Base-by-base conservation (phyloP, 2,113 vertebrate species). In the Sander lucioperca region DNA sequence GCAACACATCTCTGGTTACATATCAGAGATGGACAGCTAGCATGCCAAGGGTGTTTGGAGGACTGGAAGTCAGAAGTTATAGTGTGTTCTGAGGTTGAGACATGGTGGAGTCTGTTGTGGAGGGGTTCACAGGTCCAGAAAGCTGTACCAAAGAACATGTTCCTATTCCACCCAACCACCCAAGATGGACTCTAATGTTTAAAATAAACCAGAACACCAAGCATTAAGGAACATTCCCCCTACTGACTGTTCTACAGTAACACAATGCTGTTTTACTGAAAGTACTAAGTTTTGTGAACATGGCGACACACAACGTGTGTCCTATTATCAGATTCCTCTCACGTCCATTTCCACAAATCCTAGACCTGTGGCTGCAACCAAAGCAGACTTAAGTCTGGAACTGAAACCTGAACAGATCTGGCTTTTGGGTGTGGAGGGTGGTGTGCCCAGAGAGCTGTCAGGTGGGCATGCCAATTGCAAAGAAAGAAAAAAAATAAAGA, bases 1-100 rank as follows among this genome's bases (percentile, higher is more conserved):
- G 89, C 85, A 74, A 25, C 56, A 58, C 47, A 53, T 87, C 79
- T 94, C 88, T 62, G 27, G 77, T 92, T 88, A 75, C 84, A 78
- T 10, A 7, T 74, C 76, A 69, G 58, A 67, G 69, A 68, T 63
- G 45, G n/a, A 59, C 51, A 23, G 56, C 56, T 5, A 57, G 68
- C 54, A 36, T 77, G 74, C 25, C 56, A 47, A 3, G 21, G 16
- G 14, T 33, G 61, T 62, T 59, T 59, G 4, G 25, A 77, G 57
- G 51, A 36, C 43, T 30, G 51, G 21, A 19, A 33, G 45, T 5
- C 16, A 66, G 18, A 61, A 16, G 54, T 64, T 43, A 39, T 14
- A 43, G 36, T 5, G 1, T 10, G 25, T 73, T 71, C 33, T 69
- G 48, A 57, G 50, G 15, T n/a, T 36, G 16, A 47, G 65, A 33